phyloP scores from a whole-genome alignment of 2,888 invertebrate species.

The Chrysotoxum bicinctum region DNA sequence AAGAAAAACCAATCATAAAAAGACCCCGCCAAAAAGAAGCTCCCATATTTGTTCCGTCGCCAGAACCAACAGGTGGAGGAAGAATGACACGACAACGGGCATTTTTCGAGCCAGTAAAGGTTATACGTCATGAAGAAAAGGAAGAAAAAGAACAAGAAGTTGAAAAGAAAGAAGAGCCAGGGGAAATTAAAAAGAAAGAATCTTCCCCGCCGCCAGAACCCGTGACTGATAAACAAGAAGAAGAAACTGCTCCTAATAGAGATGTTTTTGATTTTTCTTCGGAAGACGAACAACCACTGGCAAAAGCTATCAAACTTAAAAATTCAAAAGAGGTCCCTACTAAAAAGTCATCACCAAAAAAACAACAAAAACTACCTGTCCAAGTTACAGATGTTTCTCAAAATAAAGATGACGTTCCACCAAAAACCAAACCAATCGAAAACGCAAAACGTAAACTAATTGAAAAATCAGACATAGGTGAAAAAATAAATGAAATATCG shows the following conservation, averaged over 20 bases:
- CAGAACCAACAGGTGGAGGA: constrained; percentile 80
- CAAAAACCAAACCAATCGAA: constrained; percentile 37
- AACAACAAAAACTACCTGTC: constrained; percentile 8
- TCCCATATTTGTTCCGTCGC: constrained; percentile 79
- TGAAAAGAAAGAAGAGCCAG: constrained; percentile 48
- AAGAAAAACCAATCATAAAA: constrained; percentile 76
- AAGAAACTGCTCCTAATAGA: constrained; percentile 64
- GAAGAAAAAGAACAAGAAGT: constrained; percentile 56
- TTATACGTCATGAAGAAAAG: constrained; percentile 74
- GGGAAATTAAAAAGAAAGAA: constrained; percentile 16
- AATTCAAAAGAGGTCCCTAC: constrained; percentile 70
- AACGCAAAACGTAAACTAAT: constrained; percentile 53
- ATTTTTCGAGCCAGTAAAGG: constrained; percentile 81
- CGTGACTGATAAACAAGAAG: constrained; percentile 9
- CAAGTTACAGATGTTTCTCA: constrained; percentile 1
- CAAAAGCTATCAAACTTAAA: constrained; percentile 80
- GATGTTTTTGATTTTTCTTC: constrained; percentile 82
- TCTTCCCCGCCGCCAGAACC: not conserved
- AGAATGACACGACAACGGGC: constrained; percentile 80
- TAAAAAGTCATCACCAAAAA: constrained; percentile 63
- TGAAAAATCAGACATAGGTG: constrained; percentile 6
- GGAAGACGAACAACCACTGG: constrained; percentile 83
- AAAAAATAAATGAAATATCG: not conserved
- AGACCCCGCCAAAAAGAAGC: constrained; percentile 80
- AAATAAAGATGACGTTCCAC: constrained; percentile 19